Evolutionary conservation across 1,140 invertebrate genomes (phyloP), one percentile per base, ranked within the genome.

Genomic region (Drosophila sturtevanti): DNA sequence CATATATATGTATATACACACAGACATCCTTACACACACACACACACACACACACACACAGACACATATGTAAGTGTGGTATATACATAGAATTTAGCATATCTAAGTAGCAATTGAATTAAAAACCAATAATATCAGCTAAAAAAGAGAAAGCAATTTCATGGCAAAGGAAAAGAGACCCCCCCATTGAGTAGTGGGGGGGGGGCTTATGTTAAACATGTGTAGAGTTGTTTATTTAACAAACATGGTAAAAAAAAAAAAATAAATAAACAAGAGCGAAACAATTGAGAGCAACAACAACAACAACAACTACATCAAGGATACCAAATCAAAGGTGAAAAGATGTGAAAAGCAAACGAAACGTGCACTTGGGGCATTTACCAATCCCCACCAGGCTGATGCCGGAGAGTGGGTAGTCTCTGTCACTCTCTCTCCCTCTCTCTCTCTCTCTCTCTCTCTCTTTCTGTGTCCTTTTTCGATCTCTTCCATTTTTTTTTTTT

Each of bases 321-420:
- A 75, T 71, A 75, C 38, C 82, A 85, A 86, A 85, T 86, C 81
- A 86, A 81, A 86, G 71, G 78, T 86, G 82, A 81, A 86, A 75
- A 87, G 75, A 81, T 81, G 74, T 54, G 81, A 78, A 86, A 86
- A 75, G 82, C 78, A 86, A 86, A 81, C 78, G 77, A 52, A 72
- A 81, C 78, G 63, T 78, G 77, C 77, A 77, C 52, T 60, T 65
- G 62, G 34, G 70, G 63, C 79, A 71, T 60, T 70, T 78, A 68
- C 59, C 71, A 64, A 63, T 44, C 66, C 7, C 48, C 44, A 35
- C 10, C 4, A 16, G 9, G 11, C 10, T 16, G 11, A 35, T 14
- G 59, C 3, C 18, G 31, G 21, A 21, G 58, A n/a, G 16, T 16
- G n/a, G 11, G 6, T 27, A 6, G 21, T 16, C 4, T n/a, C 31